Base-by-base conservation (phyloP, 2,797 vertebrate genomes). In the Channa striata region DNA sequence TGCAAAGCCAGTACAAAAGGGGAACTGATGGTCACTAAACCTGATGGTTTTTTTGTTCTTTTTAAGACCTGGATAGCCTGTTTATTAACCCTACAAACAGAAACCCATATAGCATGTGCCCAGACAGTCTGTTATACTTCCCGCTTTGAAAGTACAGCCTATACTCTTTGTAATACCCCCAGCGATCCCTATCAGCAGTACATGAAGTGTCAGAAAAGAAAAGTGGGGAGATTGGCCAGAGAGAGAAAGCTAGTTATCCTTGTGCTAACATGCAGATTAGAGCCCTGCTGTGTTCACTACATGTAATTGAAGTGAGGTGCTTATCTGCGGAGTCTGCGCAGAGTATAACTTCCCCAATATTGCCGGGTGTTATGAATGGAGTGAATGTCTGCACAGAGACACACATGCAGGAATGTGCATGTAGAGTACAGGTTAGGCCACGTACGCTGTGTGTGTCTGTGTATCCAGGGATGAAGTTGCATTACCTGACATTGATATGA, bases 221-320 rank as follows among this genome's bases (percentile, higher is more conserved):
- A 74, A 60, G 51, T 23, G 7, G 54, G 43, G 70, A 44, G 82
- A 65, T 77, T 74, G 82, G 81, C 83, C 76, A 71, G 52, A 86
- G 72, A 72, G 65, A 83, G 76, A 74, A 80, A 81, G 72, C 81
- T 82, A 82, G 89, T 89, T 91, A 89, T 89, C 88, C 82, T 73
- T 59, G 65, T 75, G 78, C 81, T 72, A 84, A 85, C 86, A 90
- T 86, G 84, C 81, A 91, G 86, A 90, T 90, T 87, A 87, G 74
- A 79, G 71, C 68, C 74, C 74, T 82, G 86, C 83, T 84, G 73
- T 71, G 74, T 85, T 87, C 79, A 77, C 68, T 77, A 72, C 76
- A 74, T 83, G 85, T 89, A 85, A 89, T 89, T 90, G 84, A 89
- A 91, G 73, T 68, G 57, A 74, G 56, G 59, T 58, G 69, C 87